These are phyloP conservation scores for Eutrigla gurnardus DNA, from an alignment of 2,797 vertebrate species.

Conservation along the genomic window DNA sequence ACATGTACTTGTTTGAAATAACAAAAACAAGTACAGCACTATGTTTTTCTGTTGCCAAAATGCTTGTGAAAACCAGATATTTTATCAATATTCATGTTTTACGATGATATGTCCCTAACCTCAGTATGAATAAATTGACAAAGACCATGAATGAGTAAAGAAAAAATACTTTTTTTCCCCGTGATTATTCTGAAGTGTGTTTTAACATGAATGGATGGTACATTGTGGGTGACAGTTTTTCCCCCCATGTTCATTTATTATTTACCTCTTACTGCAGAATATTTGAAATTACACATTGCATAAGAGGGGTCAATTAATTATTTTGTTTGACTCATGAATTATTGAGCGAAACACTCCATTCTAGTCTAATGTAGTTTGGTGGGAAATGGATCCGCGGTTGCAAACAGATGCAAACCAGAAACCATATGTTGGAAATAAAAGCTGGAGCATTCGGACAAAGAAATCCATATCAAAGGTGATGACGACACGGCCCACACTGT, in stretches of 20 bases:
- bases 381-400: not conserved
- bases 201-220: not conserved
- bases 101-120: not conserved
- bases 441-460: constrained; percentile 18
- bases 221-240: constrained; percentile 10
- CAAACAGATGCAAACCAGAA: constrained; percentile 9
- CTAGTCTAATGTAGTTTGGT: not conserved
- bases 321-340: constrained; percentile 52
- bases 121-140: not conserved
- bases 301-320: constrained; percentile 45
- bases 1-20: not conserved
- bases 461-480: constrained; percentile 42
- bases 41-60: not conserved
- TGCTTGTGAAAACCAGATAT: not conserved
- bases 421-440: constrained; percentile 5
- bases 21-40: not conserved
- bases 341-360: constrained; percentile 33
- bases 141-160: not conserved
- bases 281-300: constrained; percentile 34
- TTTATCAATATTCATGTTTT: not conserved
- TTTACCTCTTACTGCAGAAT: constrained; percentile 34
- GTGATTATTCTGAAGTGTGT: constrained; percentile 13
- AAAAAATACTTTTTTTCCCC: not conserved
- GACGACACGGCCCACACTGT: constrained; percentile 29
- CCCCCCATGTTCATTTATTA: constrained; percentile 25